Base-by-base conservation (phyloP, 2,888 invertebrate species). In the Dorcus parallelipipedus region DNA sequence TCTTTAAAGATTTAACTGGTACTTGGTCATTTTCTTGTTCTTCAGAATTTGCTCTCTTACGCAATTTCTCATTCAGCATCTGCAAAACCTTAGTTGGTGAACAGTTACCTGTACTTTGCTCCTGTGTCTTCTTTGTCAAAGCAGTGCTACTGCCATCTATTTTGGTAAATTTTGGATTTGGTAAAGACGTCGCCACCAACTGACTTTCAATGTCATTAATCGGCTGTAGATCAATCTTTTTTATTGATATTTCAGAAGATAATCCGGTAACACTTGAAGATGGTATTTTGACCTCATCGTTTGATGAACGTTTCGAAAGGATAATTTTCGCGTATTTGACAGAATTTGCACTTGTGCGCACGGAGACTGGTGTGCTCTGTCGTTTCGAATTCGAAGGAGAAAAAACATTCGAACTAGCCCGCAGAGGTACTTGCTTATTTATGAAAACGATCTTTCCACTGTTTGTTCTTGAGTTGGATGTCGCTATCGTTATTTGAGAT, bases 271-370 rank as follows among this genome's bases (percentile, higher is more conserved):
- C 48, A 55, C 61, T 66, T 17, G 65, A 38, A 10, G 52, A 49
- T 9, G 54, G 62, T 26, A 26, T 64, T 51, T 61, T 54, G 26
- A 66, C 66, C 10, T 57, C 55, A 40, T 70, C 69, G 1, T 64
- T 54, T 2, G 60, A 43, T 17, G 63, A 63, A 59, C 78, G 77
- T 60, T 81, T 81, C 1, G 82, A 80, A 38, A 82, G 68, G 60
- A 83, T 80, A 58, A 82, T 82, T 64, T 82, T 82, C 1, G 82
- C 80, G 53, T 80, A 82, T 63, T 82, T 82, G 4, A 66, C 59
- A 14, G 65, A 62, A 62, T 67, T 66, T 26, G 58, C 51, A 51
- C 53, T 49, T 49, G 57, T 65, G 33, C 63, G 56, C 10, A 63
- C 47, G 40, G 63, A 59, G 4, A 63, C 26, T 7, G 65, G 54